Percentiles rank a stretch among this genome's conserved stretches.
These are phyloP conservation scores for Acrobeloides nanus DNA, from an alignment of 2,888 invertebrate species.

Conservation along the genomic window DNA sequence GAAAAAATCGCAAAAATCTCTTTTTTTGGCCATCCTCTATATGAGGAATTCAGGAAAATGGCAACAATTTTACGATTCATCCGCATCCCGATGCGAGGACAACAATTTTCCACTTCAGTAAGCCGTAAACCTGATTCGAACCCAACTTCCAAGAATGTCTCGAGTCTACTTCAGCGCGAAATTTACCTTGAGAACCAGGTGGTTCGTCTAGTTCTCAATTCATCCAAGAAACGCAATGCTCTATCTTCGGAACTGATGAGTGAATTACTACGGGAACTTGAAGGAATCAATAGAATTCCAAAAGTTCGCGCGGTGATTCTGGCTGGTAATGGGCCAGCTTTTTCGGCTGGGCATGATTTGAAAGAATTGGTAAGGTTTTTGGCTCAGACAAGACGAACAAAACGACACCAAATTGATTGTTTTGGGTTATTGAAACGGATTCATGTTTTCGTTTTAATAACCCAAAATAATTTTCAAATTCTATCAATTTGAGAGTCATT, in stretches of 20 bases:
- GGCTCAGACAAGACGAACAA: no score
- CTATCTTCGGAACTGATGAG: slow-evolving; percentile 40
- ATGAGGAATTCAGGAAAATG: no score
- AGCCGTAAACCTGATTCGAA: not conserved
- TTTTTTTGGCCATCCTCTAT: no score
- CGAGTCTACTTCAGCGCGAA: slow-evolving; percentile 18
- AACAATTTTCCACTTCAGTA: slow-evolving; percentile 1
- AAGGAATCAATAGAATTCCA: slow-evolving; percentile 38
- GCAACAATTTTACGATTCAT: no score
- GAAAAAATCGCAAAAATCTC: no score
- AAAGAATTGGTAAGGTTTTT: slow-evolving; percentile 70
- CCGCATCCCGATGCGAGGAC: no score
- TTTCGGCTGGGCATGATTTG: slow-evolving; percentile 91
- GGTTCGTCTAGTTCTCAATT: slow-evolving; percentile 42
- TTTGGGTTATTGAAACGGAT: no score
- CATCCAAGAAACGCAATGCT: slow-evolving; percentile 39
- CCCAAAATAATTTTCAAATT: no score
- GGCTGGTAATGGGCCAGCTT: slow-evolving; percentile 72
- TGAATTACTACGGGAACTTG: slow-evolving; percentile 31
- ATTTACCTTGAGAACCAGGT: slow-evolving; percentile 40
- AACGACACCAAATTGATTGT: no score
- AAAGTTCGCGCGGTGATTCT: slow-evolving; percentile 70
- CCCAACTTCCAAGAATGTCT: not conserved
- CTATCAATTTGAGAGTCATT: no score
- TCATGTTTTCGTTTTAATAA: no score